Evolutionary conservation across 2,113 vertebrate genomes (phyloP).

Genomic region (Bettongia penicillata): DNA sequence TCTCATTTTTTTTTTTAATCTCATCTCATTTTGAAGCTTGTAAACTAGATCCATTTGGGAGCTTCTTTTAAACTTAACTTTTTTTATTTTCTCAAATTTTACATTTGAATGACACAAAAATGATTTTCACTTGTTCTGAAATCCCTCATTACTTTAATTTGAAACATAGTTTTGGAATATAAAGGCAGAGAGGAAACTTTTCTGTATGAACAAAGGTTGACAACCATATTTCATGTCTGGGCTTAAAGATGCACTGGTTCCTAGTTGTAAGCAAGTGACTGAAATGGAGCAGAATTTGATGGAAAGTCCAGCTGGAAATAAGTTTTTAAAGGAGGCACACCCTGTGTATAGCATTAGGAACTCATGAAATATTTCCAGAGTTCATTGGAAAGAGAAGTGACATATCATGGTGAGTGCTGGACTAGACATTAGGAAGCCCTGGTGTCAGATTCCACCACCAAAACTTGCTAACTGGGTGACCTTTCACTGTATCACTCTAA

Average conservation of each 20-base stretch:
- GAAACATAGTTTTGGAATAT: background rate
- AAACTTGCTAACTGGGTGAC: too few relatives aligned
- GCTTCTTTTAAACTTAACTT: background rate
- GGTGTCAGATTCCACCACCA: too few relatives aligned
- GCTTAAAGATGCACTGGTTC: background rate
- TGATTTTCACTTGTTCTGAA: slow-evolving; percentile 6
- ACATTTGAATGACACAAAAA: slow-evolving; percentile 10
- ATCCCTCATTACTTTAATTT: background rate
- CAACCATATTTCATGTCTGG: slow-evolving; percentile 12
- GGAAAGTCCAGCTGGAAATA: background rate
- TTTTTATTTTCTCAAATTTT: slow-evolving; percentile 18
- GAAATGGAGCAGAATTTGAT: background rate
- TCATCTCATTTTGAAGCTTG: slow-evolving; percentile 5
- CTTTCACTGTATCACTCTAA: too few relatives aligned
- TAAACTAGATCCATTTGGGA: background rate
- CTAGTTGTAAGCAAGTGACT: background rate
- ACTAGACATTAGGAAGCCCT: too few relatives aligned
- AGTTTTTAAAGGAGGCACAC: background rate
- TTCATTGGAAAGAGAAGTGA: too few relatives aligned
- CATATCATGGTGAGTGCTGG: too few relatives aligned
- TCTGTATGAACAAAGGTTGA: background rate
- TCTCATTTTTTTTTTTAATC: slow-evolving; percentile 10
- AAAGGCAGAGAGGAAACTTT: background rate
- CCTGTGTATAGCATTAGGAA: too few relatives aligned
- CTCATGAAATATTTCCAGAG: too few relatives aligned